These are phyloP conservation scores for Rousettus madagascariensis DNA, from an alignment of 2,797 vertebrate genomes.

Conservation along the genomic window DNA sequence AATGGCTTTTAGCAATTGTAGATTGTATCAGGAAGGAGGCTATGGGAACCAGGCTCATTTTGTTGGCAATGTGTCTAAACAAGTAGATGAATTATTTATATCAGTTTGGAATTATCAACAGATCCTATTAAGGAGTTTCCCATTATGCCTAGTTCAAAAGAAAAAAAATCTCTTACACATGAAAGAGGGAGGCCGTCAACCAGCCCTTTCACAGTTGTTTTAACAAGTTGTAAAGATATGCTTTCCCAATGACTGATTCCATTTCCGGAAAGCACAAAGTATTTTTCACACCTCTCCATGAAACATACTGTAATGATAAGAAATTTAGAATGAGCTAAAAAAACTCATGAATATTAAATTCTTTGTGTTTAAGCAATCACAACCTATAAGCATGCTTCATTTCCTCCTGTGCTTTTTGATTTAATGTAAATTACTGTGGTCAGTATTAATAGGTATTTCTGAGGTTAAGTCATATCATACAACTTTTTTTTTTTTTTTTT, in stretches of 20 bases:
- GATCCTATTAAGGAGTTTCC: slow-evolving; percentile 11
- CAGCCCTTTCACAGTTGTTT: slow-evolving; percentile 21
- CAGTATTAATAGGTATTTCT: not conserved
- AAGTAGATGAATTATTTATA: slow-evolving; percentile 55
- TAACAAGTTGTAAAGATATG: not conserved
- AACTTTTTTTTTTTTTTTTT: not conserved
- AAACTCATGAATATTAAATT: not conserved
- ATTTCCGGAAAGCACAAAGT: not conserved
- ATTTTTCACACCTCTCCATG: slow-evolving; percentile 49
- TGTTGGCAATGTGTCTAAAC: slow-evolving; percentile 71
- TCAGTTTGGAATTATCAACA: slow-evolving; percentile 56
- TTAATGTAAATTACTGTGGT: not conserved
- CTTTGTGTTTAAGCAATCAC: not conserved
- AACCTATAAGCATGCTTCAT: not conserved
- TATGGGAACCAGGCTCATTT: slow-evolving; percentile 36
- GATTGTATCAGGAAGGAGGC: slow-evolving; percentile 52
- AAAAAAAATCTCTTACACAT: not conserved
- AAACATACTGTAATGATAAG: slow-evolving; percentile 64
- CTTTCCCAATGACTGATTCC: not conserved
- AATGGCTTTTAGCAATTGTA: slow-evolving; percentile 47
- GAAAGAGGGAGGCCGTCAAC: not conserved
- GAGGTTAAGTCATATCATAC: not conserved
- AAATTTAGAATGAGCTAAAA: slow-evolving; percentile 18
- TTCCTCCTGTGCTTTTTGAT: not conserved
- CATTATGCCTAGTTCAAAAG: not conserved